Conservation (phyloP, 1,140 invertebrate species). For the Eulimnadia texana region DNA sequence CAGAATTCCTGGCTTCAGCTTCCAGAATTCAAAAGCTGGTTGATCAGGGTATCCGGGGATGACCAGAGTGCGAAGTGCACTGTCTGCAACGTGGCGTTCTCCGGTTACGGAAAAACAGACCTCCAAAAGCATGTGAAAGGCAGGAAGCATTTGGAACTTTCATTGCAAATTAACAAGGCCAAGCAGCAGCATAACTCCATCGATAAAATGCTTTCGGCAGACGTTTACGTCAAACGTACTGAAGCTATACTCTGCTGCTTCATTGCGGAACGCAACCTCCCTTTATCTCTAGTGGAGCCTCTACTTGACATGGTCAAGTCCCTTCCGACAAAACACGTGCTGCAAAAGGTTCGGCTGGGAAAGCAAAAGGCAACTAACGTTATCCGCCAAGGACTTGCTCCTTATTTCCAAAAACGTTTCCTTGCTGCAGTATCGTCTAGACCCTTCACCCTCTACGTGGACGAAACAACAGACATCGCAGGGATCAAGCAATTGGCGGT, state of each 20-base stretch:
- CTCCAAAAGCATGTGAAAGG: not conserved
- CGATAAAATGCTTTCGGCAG: not conserved
- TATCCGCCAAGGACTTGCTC: too few species aligned
- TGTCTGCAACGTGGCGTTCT: not conserved
- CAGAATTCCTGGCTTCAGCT: not conserved
- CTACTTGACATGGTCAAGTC: not conserved
- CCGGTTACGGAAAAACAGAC: not conserved
- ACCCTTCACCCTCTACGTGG: too few species aligned
- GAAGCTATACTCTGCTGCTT: not conserved
- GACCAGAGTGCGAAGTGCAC: not conserved
- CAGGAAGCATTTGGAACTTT: not conserved
- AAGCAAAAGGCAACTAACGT: conserved; percentile 3
- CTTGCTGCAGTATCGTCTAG: too few species aligned
- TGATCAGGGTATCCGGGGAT: not conserved
- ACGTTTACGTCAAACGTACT: not conserved
- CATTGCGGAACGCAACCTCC: not conserved
- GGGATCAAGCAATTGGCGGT: too few species aligned
- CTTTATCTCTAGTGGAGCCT: not conserved
- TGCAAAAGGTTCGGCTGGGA: not conserved
- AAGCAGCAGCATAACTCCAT: not conserved
- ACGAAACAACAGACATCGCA: too few species aligned
- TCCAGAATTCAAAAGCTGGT: not conserved
- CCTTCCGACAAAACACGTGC: not conserved
- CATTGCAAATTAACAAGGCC: not conserved
- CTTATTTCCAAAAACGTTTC: too few species aligned